Base-by-base conservation (phyloP, 2,797 vertebrate species). In the Amblyopsis hoosieri region DNA sequence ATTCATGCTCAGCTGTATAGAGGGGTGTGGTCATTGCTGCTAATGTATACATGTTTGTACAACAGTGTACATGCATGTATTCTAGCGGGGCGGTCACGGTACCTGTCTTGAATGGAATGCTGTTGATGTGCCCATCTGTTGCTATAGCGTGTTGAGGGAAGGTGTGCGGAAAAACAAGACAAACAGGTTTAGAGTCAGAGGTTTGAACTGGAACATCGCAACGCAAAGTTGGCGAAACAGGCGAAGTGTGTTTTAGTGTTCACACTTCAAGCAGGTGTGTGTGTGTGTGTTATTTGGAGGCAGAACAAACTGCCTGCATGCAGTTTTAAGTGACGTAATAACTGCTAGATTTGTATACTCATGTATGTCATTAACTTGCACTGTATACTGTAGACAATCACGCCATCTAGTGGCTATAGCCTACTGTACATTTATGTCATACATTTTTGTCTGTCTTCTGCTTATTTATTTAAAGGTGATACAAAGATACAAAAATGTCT, bases 121-220 rank as follows among this genome's bases (percentile, higher is more conserved):
- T 55, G 50, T 45, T 29, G 0, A 60, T 54, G 64, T 12, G 33
- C 33, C 54, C 58, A 33, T 82, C 55, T 78, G 61, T 84, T 85
- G 70, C 78, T 85, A 79, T 60, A 49, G 57, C 59, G 66, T 90
- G 89, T 89, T 89, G 88, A 55, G 66, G 64, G 67, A 91, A 82
- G 89, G 90, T 85, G 89, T 79, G 82, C 85, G 33, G 19, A 50
- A 60, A 70, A 90, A 83, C 89, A 76, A 85, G 91, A 89, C 69
- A 71, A 87, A 92, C 91, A 86, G 78, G 92, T 93, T 93, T 69
- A 49, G 3, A 72, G 61, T 80, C 17, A 72, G 63, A 50, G 52
- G 13, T 66, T 29, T 72, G 56, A 76, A 50, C 14, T 31, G 23
- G 70, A n/a, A 14, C 53, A 6, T 8, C 2, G n/a, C 42, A 50